These are phyloP conservation scores for Calonectris borealis DNA, from an alignment of 2,113 vertebrate species.

Conservation along the genomic window DNA sequence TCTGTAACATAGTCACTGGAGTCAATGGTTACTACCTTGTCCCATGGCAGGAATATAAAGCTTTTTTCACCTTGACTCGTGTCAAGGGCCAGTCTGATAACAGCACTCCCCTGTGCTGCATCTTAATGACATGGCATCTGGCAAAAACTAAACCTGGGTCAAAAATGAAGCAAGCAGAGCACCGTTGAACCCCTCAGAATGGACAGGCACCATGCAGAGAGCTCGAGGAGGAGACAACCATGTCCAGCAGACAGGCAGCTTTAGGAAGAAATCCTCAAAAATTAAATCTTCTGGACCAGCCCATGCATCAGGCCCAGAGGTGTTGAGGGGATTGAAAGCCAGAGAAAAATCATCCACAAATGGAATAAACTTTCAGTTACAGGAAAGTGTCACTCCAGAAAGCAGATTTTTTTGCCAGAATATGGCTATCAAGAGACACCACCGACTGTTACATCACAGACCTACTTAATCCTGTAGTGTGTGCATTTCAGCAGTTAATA, in stretches of 20 bases:
- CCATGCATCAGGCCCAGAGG: neutral
- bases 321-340: neutral
- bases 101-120: neutral
- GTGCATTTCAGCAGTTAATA: neutral
- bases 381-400: neutral
- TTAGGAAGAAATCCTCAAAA: neutral
- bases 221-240: fast-evolving
- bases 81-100: neutral
- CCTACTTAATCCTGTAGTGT: neutral
- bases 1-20: neutral
- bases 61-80: neutral
- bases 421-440: neutral
- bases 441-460: neutral
- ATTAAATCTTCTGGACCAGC: neutral
- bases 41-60: neutral
- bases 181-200: neutral
- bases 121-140: neutral
- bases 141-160: neutral
- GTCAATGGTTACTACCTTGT: neutral
- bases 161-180: neutral
- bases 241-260: neutral
- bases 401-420: neutral
- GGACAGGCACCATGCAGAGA: neutral
- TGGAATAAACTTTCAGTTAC: neutral
- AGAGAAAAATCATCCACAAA: neutral